These are phyloP conservation scores for Elgaria multicarinata DNA, from an alignment of 2,113 vertebrate species.

Conservation along the genomic window DNA sequence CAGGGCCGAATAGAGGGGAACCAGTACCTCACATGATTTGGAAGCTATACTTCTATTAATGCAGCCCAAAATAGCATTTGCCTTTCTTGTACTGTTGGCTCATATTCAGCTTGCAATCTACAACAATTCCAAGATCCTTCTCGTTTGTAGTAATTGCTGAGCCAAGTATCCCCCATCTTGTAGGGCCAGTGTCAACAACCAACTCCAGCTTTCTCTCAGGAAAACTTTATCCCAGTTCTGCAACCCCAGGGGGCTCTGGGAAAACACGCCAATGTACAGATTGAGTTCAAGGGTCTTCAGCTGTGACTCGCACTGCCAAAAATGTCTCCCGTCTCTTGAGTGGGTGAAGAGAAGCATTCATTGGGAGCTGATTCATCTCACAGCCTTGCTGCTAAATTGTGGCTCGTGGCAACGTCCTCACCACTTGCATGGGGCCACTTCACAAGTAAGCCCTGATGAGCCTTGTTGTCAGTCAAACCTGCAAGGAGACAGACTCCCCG, in stretches of 20 bases:
- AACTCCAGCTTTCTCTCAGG: too few species aligned
- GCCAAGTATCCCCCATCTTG: too few species aligned
- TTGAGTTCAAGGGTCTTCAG: background rate
- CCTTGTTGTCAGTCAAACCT: conserved; percentile 65
- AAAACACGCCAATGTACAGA: background rate
- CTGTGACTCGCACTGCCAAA: background rate
- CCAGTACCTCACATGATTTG: too few species aligned
- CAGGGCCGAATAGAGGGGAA: too few species aligned
- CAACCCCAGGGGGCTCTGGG: background rate
- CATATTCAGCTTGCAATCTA: too few species aligned
- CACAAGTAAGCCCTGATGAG: conserved; percentile 44
- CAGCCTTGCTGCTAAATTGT: conserved; percentile 61
- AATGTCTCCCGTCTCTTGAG: conserved; percentile 21
- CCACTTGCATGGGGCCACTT: conserved; percentile 58
- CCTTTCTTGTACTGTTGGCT: too few species aligned
- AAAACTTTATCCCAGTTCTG: background rate
- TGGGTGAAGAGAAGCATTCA: conserved; percentile 29
- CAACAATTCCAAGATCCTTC: too few species aligned
- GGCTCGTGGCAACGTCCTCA: conserved; percentile 62
- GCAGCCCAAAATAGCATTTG: too few species aligned
- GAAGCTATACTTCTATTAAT: too few species aligned
- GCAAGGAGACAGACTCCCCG: conserved; percentile 52
- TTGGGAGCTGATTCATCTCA: conserved; percentile 51
- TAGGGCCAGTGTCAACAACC: too few species aligned
- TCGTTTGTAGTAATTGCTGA: too few species aligned